phyloP scores from a whole-genome alignment of 2,113 vertebrate genomes.

The Cathartes aura region DNA sequence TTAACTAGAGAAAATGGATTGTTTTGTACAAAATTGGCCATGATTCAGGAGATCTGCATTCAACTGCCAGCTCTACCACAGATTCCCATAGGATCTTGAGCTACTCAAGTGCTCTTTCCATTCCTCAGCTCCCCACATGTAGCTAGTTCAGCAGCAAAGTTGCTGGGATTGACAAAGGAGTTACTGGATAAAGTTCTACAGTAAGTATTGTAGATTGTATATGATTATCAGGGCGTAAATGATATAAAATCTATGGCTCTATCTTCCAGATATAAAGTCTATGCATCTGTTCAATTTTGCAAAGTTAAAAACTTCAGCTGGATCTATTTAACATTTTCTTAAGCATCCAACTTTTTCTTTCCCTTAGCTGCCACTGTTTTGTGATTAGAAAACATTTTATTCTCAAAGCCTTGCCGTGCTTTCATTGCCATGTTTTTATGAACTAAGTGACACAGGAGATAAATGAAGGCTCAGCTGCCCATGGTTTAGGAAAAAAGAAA shows the following conservation, averaged over 20 bases:
- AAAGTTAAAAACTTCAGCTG: neutral
- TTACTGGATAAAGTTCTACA: neutral
- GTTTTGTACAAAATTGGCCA: neutral
- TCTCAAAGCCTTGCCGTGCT: neutral
- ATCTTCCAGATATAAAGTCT: neutral
- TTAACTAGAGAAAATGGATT: neutral
- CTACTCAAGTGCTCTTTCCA: neutral
- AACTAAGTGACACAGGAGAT: neutral
- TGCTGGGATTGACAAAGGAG: neutral
- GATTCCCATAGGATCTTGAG: neutral
- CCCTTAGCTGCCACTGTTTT: neutral
- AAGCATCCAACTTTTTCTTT: neutral
- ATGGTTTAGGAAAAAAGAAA: neutral
- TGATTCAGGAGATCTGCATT: neutral
- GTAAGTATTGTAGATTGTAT: neutral
- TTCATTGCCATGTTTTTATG: conserved; percentile 1
- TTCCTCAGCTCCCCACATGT: neutral
- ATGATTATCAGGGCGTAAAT: neutral
- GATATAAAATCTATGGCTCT: neutral
- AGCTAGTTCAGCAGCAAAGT: neutral
- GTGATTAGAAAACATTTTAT: conserved; percentile 27
- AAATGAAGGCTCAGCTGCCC: neutral
- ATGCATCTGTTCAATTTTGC: neutral
- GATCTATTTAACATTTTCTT: conserved; percentile 7
- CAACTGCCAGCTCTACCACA: neutral